Evolutionary conservation across 2,797 vertebrate species (phyloP).

Genomic region (Coreius guichenoti): DNA sequence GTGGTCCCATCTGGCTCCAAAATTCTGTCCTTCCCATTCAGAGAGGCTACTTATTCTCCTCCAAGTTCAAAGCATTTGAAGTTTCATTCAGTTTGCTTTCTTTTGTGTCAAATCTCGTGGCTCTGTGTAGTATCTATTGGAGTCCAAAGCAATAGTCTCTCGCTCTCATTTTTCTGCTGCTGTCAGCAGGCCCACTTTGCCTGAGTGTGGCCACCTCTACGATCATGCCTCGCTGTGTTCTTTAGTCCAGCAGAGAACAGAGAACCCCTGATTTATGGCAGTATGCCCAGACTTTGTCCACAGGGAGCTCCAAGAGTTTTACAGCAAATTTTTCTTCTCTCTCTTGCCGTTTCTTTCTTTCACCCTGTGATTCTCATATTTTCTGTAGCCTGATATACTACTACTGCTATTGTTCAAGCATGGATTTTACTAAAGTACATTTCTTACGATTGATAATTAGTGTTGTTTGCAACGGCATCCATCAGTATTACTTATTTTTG

Average conservation of each 20-base stretch:
- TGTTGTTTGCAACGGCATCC: not conserved
- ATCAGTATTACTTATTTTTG: not conserved
- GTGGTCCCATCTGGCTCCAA: slow-evolving; percentile 9
- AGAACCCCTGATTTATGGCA: slow-evolving; percentile 62
- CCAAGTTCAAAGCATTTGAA: slow-evolving; percentile 23
- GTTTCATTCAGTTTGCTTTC: slow-evolving; percentile 18
- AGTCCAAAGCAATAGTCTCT: slow-evolving; percentile 19
- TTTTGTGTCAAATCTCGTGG: slow-evolving; percentile 22
- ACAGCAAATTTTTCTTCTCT: slow-evolving; percentile 52
- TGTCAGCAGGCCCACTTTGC: slow-evolving; percentile 25
- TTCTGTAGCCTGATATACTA: slow-evolving; percentile 32
- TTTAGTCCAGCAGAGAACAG: slow-evolving; percentile 50
- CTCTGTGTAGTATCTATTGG: slow-evolving; percentile 6
- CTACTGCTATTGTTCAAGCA: slow-evolving; percentile 1
- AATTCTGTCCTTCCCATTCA: slow-evolving; percentile 2
- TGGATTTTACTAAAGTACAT: not conserved
- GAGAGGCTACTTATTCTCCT: slow-evolving; percentile 8
- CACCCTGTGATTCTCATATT: slow-evolving; percentile 50
- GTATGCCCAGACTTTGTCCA: slow-evolving; percentile 57
- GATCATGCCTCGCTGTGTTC: slow-evolving; percentile 49
- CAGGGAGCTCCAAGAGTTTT: slow-evolving; percentile 63
- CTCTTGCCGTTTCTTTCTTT: slow-evolving; percentile 47
- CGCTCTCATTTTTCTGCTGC: slow-evolving; percentile 33
- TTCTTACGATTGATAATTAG: not conserved
- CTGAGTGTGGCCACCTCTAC: slow-evolving; percentile 41